phyloP scores from a whole-genome alignment of 2,797 vertebrate species.

The Myripristis jacobus region DNA sequence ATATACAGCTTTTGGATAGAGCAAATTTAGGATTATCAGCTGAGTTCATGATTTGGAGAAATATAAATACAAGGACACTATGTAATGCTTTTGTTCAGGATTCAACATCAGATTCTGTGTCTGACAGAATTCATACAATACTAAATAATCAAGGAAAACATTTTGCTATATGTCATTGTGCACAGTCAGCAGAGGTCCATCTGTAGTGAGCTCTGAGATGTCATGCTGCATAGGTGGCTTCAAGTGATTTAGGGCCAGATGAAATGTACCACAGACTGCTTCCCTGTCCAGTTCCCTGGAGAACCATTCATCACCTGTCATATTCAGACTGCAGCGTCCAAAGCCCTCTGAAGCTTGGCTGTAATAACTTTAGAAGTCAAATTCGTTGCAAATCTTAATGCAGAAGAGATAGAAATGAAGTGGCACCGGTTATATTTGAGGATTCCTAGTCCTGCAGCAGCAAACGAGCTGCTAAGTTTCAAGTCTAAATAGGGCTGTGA shows the following conservation, averaged over 20 bases:
- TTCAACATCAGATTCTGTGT: neutral
- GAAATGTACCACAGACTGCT: constrained; percentile 50
- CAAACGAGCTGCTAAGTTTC: no score
- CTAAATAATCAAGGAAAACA: neutral
- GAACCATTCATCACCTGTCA: constrained; percentile 41
- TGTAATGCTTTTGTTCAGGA: neutral
- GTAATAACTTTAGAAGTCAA: neutral
- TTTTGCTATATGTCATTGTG: constrained; percentile 14
- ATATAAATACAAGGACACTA: neutral
- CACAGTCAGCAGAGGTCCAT: constrained; percentile 17
- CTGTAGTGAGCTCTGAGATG: constrained; percentile 20
- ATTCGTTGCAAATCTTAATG: neutral
- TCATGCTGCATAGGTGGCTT: constrained; percentile 47
- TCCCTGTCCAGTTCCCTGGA: constrained; percentile 46
- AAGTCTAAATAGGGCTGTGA: constrained; percentile 19
- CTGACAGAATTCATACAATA: neutral
- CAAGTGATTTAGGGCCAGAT: constrained; percentile 60
- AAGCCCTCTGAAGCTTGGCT: constrained; percentile 10
- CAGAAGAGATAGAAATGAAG: neutral
- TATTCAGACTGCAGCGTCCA: constrained; percentile 26
- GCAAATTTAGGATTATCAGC: neutral
- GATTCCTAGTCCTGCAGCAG: neutral
- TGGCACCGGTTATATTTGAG: neutral
- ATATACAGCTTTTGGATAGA: neutral
- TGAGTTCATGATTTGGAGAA: neutral